Base-by-base conservation (phyloP, 1,140 invertebrate genomes). In the Zaprionus kolodkinae region DNA sequence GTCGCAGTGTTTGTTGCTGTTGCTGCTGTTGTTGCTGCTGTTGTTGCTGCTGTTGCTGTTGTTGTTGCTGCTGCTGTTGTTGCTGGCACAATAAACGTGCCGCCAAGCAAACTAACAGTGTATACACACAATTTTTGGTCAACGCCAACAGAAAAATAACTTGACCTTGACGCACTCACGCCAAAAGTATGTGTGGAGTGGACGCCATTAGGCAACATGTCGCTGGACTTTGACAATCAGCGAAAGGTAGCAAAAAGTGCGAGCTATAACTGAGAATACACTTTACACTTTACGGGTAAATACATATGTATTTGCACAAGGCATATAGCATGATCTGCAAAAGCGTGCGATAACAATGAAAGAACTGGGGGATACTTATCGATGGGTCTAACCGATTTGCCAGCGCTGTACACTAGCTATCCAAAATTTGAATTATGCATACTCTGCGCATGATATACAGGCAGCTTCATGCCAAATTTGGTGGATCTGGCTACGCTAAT, bases 81-180 rank as follows among this genome's bases (percentile, higher is more conserved):
- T 76, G 76, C 55, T 72, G 81, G 57, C 70, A 81, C 66, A 83
- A 73, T 80, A 63, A 88, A 88, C 82, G 82, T 85, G 82, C 82
- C 82, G 82, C 78, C 82, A 54, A 59, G 68, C 52, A 67, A 79
- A 83, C 67, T 76, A 57, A 15, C 65, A 45, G 38, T 66, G 30
- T 61, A 55, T 62, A 57, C 60, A 56, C 40, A 45, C 40, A n/a
- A 45, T 62, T 74, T 45, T 74, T 57, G 43, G 59, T 40, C 17
- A 67, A 64, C 17, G 45, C 36, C 54, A 52, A 57, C 69, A 69
- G 48, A 62, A 56, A 33, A 75, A 27, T 56, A 72, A 84, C 68
- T 71, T 84, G 81, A 84, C 81, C 75, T 77, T 77, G 70, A 77
- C 70, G 70, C 48, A 43, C 57, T 2, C n/a, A 6, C 17, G 7